Conservation (phyloP, 1,140 invertebrate genomes). For the Drosophila takahashii region DNA sequence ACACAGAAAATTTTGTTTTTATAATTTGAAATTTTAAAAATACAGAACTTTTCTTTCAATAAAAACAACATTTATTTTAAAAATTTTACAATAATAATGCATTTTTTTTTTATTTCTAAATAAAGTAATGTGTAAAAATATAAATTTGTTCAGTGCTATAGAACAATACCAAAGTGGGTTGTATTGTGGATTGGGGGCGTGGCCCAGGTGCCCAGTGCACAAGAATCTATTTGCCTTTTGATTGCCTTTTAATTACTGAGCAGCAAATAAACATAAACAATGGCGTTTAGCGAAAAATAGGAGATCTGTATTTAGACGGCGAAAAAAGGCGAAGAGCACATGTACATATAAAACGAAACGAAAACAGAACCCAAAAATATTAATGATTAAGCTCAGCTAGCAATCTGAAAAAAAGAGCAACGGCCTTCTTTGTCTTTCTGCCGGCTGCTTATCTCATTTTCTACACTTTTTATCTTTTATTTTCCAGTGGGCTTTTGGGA, state of each 20-base stretch:
- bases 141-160: not conserved
- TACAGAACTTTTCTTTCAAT: no score
- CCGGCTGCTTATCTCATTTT: slow-evolving; percentile 12
- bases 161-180: not conserved
- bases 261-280: slow-evolving; percentile 77
- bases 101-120: not conserved
- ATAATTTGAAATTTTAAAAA: no score
- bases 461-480: slow-evolving; percentile 3
- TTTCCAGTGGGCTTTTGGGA: not conserved
- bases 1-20: not conserved
- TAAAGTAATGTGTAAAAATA: not conserved
- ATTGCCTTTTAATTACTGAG: slow-evolving; percentile 77
- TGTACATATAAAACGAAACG: slow-evolving; percentile 2
- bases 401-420: slow-evolving; percentile 11
- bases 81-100: not conserved
- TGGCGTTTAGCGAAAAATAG: slow-evolving; percentile 19
- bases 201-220: slow-evolving; percentile 23
- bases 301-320: slow-evolving; percentile 36
- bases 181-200: not conserved
- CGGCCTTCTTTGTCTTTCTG: slow-evolving; percentile 34
- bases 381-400: slow-evolving; percentile 32
- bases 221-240: slow-evolving; percentile 59
- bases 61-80: no score
- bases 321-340: slow-evolving; percentile 15
- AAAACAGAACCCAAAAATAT: slow-evolving; percentile 17